Evolutionary conservation across 2,113 vertebrate species (phyloP).

Genomic region (Neolamprologus kungweensis): DNA sequence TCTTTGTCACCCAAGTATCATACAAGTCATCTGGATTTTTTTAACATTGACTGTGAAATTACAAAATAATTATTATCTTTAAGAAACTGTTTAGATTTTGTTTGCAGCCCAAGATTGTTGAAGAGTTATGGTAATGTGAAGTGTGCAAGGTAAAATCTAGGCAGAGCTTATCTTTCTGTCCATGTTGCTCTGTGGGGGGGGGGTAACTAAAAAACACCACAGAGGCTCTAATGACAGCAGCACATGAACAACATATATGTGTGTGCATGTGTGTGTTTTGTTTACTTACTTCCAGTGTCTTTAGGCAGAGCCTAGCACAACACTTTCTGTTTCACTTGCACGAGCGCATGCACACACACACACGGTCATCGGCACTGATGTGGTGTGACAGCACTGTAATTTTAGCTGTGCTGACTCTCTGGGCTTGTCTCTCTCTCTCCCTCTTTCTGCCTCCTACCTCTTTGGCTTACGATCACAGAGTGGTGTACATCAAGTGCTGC

Average conservation of each 20-base stretch:
- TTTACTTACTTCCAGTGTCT: conserved; percentile 32
- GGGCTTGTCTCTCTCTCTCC: conserved; percentile 14
- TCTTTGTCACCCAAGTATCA: not conserved
- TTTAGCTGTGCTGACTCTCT: conserved; percentile 59
- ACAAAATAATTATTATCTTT: not conserved
- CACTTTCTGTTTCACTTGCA: conserved; percentile 18
- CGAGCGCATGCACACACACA: not conserved
- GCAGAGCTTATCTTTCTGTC: not conserved
- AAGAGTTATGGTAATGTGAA: not conserved
- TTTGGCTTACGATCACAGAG: conserved; percentile 48
- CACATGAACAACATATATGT: not conserved
- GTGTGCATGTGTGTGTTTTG: not conserved
- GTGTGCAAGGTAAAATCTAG: not conserved
- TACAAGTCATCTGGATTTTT: not conserved
- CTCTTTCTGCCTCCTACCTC: conserved; percentile 8
- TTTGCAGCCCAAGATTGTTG: not conserved
- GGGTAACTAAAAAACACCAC: not conserved
- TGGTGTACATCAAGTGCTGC: conserved; percentile 33
- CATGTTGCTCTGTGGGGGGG: not conserved
- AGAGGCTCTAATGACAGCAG: not conserved
- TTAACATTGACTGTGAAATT: not conserved
- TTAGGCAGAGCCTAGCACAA: conserved; percentile 27
- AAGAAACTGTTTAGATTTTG: not conserved
- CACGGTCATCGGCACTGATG: conserved; percentile 40
- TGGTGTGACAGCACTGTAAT: conserved; percentile 59